Evolutionary conservation across 2,797 vertebrate genomes (phyloP), one percentile per base, ranked within the genome.

Genomic region (Cyclura pinguis): DNA sequence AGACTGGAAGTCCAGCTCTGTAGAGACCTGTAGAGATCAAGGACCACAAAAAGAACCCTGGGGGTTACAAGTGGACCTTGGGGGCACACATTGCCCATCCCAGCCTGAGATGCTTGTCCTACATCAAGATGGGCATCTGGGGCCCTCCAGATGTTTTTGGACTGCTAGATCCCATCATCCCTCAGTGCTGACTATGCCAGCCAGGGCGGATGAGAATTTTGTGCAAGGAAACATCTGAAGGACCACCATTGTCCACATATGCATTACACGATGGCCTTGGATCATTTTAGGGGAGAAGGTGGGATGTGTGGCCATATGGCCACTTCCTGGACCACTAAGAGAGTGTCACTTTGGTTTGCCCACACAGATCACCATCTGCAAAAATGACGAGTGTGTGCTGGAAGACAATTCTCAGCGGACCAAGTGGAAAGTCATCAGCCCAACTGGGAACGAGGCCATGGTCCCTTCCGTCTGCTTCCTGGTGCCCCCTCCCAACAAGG

Each of bases 361-460:
- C 82, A 24, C 22, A 55, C 96, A 99, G 99, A 99, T 99, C 97
- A 99, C 99, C 3, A 98, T 99, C 95, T 97, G 96, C 93, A 98
- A 98, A 95, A 99, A 98, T 0, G 99, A 99, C 12, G 99, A 99
- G 96, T 99, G 99, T 52, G 99, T 99, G 73, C 96, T 99, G 94
- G 98, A 99, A 97, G 99, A 99, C 97, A 99, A 99, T 95, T 98
- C 98, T 24, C 99, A 99, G 96, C 97, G 99, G 93, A 99, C 98
- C 92, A 99, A 99, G 92, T 99, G 99, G 99, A 99, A 99, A 95
- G 98, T 99, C 96, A 99, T 99, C 97, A 99, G 98, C 92, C 98
- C 99, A n/a, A 98, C 98, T 0, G 99, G 99, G 72, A 99, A 99
- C 0, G 99, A 99, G 95, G 99, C 99, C 91, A 99, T 99, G 98